These are phyloP conservation scores for Drosophila percnosoma DNA, from an alignment of 2,888 invertebrate genomes.

Conservation along the genomic window DNA sequence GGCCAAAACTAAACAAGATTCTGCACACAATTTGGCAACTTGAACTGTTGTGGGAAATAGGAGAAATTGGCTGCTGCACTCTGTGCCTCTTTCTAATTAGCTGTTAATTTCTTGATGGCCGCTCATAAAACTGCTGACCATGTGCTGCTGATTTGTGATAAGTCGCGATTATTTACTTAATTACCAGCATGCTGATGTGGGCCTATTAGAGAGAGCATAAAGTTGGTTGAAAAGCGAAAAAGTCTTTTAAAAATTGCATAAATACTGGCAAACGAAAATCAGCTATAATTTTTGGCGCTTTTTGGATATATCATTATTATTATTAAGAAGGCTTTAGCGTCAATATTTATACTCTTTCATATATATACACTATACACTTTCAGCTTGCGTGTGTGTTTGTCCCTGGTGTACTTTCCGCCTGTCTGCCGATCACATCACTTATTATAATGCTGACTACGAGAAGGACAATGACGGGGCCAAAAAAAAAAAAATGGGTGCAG, in stretches of 20 bases:
- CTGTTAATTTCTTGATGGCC: slow-evolving; percentile 44
- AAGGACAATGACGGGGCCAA: slow-evolving; percentile 9
- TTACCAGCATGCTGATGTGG: slow-evolving; percentile 7
- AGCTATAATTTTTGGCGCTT: neutral
- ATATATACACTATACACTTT: neutral
- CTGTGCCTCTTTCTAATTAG: slow-evolving; percentile 41
- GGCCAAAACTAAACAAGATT: slow-evolving; percentile 3
- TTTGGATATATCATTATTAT: neutral
- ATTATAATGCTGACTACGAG: neutral
- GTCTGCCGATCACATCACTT: slow-evolving; percentile 1
- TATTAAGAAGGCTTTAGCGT: neutral
- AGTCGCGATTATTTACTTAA: slow-evolving; percentile 30
- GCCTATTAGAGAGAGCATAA: neutral
- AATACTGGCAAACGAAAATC: neutral
- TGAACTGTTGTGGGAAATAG: neutral
- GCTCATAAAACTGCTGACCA: slow-evolving; percentile 20
- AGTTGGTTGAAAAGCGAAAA: neutral
- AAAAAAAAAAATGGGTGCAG: slow-evolving; percentile 30
- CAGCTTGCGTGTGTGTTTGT: neutral
- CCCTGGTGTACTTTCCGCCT: slow-evolving; percentile 1
- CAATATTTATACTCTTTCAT: neutral
- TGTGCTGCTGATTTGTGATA: slow-evolving; percentile 33
- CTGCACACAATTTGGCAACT: slow-evolving; percentile 5
- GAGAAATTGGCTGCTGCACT: neutral
- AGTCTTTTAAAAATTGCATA: neutral